phyloP scores from a whole-genome alignment of 2,797 vertebrate genomes.

The Sandelia bainsii region DNA sequence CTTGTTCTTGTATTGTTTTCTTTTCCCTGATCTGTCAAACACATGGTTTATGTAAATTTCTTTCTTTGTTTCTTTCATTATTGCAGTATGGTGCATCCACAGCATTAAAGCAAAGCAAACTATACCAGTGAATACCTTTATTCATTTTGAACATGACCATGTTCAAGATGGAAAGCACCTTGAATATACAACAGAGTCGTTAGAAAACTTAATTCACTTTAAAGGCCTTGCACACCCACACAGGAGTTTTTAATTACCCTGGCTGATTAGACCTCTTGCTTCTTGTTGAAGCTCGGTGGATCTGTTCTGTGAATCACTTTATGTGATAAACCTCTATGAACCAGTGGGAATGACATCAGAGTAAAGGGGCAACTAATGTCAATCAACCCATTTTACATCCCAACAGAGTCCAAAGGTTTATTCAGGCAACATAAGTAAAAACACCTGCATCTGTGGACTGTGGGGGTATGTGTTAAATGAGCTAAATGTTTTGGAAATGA shows the following conservation, averaged over 20 bases:
- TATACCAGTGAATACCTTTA: neutral
- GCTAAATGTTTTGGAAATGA: neutral
- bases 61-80: constrained; percentile 9
- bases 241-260: constrained; percentile 36
- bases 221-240: constrained; percentile 28
- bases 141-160: constrained; percentile 6
- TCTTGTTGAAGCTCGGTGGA: constrained; percentile 17
- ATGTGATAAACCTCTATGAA: constrained; percentile 9
- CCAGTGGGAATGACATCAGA: neutral
- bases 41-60: neutral
- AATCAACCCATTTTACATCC: neutral
- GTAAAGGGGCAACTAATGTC: constrained; percentile 4
- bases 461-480: neutral
- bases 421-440: neutral
- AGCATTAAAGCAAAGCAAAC: constrained; percentile 1
- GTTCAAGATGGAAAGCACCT: neutral
- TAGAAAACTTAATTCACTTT: constrained; percentile 25
- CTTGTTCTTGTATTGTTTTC: neutral
- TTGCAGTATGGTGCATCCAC: neutral
- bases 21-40: neutral
- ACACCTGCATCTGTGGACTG: neutral
- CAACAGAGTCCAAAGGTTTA: neutral
- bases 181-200: neutral
- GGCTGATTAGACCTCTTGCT: constrained; percentile 21
- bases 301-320: constrained; percentile 20